Evolutionary conservation across 2,113 vertebrate genomes (phyloP).

Genomic region (Zingel zingel): DNA sequence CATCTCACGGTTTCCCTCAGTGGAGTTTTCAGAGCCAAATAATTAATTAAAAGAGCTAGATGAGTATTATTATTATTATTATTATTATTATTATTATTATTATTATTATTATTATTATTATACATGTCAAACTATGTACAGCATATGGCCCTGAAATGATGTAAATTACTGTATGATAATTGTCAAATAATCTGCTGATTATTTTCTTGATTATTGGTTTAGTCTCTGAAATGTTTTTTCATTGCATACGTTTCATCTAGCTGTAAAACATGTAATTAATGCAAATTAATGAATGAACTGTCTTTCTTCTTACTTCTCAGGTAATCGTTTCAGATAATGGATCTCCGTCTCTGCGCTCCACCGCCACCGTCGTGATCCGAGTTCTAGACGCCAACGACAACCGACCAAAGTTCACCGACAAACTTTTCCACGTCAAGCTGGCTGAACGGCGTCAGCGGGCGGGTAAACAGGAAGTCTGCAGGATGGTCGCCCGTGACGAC

Average conservation of each 20-base stretch:
- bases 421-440: slow-evolving; percentile 91
- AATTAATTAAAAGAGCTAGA: no score
- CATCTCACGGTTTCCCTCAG: no score
- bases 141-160: no score
- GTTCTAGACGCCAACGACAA: slow-evolving; percentile 93
- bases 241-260: neutral
- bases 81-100: no score
- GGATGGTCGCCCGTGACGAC: slow-evolving; percentile 90
- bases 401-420: slow-evolving; percentile 90
- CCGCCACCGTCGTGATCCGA: slow-evolving; percentile 90
- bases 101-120: no score
- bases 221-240: no score
- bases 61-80: no score
- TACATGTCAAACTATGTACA: no score
- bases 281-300: neutral
- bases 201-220: no score
- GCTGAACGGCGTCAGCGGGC: slow-evolving; percentile 75
- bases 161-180: no score
- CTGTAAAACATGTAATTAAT: neutral
- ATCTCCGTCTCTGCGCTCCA: slow-evolving; percentile 88
- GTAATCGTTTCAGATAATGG: slow-evolving; percentile 93
- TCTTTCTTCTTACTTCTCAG: slow-evolving; percentile 71
- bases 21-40: no score
- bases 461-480: slow-evolving; percentile 82
- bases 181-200: no score